Percentiles rank a stretch among this genome's conserved stretches.
Conservation (phyloP, 2,888 invertebrate genomes). For the Acronicta alni region DNA sequence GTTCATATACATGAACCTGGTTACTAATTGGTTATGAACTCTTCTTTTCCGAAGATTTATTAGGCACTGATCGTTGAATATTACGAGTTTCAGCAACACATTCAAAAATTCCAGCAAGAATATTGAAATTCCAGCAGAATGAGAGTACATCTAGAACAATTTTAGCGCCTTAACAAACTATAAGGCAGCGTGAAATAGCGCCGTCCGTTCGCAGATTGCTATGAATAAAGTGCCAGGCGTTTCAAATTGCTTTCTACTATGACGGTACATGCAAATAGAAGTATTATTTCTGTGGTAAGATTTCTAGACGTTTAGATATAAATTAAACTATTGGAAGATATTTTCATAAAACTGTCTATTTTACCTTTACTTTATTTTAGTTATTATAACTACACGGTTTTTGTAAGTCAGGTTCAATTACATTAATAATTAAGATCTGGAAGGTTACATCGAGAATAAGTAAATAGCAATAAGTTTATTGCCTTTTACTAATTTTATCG, state of each 20-base stretch:
- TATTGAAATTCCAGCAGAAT: not conserved
- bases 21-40: too few species aligned
- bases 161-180: conserved; percentile 41
- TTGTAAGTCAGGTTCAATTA: not conserved
- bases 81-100: too few species aligned
- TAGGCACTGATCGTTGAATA: too few species aligned
- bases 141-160: conserved; percentile 27
- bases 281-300: conserved; percentile 17
- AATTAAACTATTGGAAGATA: conserved; percentile 11
- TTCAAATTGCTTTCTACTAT: conserved; percentile 61
- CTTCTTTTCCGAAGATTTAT: too few species aligned
- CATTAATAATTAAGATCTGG: too few species aligned
- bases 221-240: conserved; percentile 57
- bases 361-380: too few species aligned
- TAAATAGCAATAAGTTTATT: too few species aligned
- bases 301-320: conserved; percentile 28
- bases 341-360: conserved; percentile 23
- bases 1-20: too few species aligned
- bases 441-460: too few species aligned
- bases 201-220: conserved; percentile 58
- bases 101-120: too few species aligned
- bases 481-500: too few species aligned
- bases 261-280: conserved; percentile 39
- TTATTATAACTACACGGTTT: not conserved
- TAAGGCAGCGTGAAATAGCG: conserved; percentile 36